Evolutionary conservation across 64 coral and sea anemone species (phyloP).

Genomic region (Platygyra sinensis): DNA sequence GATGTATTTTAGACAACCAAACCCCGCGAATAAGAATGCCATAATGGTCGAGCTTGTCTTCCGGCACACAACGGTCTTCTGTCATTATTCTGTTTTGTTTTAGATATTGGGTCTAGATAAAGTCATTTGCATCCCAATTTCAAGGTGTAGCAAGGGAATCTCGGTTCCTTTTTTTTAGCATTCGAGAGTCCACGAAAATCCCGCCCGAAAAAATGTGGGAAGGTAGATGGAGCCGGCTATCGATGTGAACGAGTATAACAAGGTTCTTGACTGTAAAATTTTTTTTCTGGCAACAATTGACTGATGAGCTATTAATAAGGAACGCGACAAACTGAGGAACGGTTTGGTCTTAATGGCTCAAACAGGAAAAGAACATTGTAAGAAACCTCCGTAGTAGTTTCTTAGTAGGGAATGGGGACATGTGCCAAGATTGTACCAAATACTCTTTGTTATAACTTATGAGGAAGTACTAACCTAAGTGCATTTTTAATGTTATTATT

Average conservation of each 20-base stretch:
- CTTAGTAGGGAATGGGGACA: too few species aligned
- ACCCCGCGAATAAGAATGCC: not conserved
- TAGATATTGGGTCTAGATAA: not conserved
- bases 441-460: too few species aligned
- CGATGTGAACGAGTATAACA: not conserved
- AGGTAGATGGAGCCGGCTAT: not conserved
- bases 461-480: too few species aligned
- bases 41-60: not conserved
- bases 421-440: too few species aligned
- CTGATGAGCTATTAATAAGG: too few species aligned
- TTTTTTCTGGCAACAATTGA: too few species aligned
- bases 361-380: too few species aligned
- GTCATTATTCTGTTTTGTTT: not conserved
- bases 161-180: not conserved
- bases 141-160: not conserved
- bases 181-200: not conserved
- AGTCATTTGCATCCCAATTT: not conserved
- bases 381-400: too few species aligned
- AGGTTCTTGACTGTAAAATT: not conserved
- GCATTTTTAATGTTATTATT: too few species aligned
- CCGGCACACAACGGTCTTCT: not conserved
- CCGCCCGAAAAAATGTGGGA: not conserved
- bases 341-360: too few species aligned
- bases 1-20: not conserved
- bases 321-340: too few species aligned